phyloP scores from a whole-genome alignment of 2,797 vertebrate genomes.

The Danio jaintianensis region DNA sequence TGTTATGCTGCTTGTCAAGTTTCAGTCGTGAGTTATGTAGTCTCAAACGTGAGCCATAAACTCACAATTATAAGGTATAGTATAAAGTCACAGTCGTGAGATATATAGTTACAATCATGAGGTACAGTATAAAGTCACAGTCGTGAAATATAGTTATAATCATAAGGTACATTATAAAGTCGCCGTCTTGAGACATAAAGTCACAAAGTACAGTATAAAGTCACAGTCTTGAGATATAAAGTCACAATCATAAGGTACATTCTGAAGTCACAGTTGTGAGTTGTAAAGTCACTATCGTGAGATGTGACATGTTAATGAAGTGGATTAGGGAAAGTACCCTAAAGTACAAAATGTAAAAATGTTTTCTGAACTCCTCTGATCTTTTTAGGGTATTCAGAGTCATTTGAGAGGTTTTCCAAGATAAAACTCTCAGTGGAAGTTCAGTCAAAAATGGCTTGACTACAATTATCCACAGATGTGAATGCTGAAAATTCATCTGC shows the following conservation, averaged over 20 bases:
- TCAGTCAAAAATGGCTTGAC: slow-evolving; percentile 4
- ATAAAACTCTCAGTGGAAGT: neutral
- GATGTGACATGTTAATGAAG: neutral
- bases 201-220: neutral
- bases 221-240: neutral
- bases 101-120: neutral
- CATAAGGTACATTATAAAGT: neutral
- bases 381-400: neutral
- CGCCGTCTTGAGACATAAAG: neutral
- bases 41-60: neutral
- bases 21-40: too few relatives aligned
- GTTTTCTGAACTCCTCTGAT: neutral
- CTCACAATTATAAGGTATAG: neutral
- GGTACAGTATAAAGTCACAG: neutral
- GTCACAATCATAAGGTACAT: neutral
- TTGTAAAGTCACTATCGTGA: neutral
- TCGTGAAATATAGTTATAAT: neutral
- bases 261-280: neutral
- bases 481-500: slow-evolving; percentile 37
- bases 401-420: neutral
- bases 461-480: slow-evolving; percentile 16
- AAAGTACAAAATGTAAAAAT: neutral
- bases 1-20: too few relatives aligned
- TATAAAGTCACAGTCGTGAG: neutral
- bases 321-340: neutral